A percentile compares a stretch with the other conserved stretches of the same genome.
These are phyloP conservation scores for Cyclura pinguis DNA, from an alignment of 2,797 vertebrate species.

Conservation along the genomic window DNA sequence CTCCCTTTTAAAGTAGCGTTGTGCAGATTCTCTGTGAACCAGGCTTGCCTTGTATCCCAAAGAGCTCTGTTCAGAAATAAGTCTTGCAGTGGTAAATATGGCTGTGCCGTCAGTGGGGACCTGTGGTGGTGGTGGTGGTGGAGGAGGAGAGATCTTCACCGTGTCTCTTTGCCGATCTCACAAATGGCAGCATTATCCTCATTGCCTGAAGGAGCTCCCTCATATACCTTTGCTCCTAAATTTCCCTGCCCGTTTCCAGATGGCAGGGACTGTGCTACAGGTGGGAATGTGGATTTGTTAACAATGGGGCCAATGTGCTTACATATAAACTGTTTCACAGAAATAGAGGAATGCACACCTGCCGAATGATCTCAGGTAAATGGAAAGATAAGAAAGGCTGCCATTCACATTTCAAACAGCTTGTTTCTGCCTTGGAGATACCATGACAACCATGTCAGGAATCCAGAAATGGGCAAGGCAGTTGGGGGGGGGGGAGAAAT, in stretches of 20 bases:
- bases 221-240: not conserved
- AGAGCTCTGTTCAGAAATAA: not conserved
- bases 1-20: not conserved
- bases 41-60: not conserved
- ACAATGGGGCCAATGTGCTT: not conserved
- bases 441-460: constrained; percentile 9
- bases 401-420: constrained; percentile 7
- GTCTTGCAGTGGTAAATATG: not conserved
- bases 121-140: not conserved
- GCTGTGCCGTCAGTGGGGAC: not conserved
- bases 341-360: constrained; percentile 10
- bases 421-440: constrained; percentile 5
- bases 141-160: not conserved
- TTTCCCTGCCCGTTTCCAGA: not conserved
- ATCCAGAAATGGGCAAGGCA: constrained; percentile 6
- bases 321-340: constrained; percentile 11
- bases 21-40: not conserved
- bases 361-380: constrained; percentile 33
- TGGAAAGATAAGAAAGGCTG: not conserved
- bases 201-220: not conserved
- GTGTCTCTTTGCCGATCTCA: not conserved
- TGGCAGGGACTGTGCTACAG: not conserved
- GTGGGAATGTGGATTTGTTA: constrained; percentile 3
- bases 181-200: not conserved
- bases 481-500: not conserved